These are phyloP conservation scores for Cacoxenus indagator DNA, from an alignment of 2,888 invertebrate species.

Conservation along the genomic window DNA sequence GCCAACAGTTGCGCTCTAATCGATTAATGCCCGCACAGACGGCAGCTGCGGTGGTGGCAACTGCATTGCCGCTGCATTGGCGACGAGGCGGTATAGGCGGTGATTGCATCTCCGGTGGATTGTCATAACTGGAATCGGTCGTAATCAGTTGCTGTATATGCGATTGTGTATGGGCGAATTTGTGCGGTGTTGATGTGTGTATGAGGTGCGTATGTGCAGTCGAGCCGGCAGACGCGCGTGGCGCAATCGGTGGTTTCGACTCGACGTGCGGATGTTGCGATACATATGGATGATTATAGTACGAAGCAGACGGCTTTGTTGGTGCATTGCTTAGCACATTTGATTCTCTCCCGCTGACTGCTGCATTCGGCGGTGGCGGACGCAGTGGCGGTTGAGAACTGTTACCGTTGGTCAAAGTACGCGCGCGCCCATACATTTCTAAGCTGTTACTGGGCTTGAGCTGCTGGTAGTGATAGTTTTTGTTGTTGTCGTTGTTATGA, in stretches of 20 bases:
- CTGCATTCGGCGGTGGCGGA: constrained; percentile 48
- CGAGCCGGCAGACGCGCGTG: constrained; percentile 30
- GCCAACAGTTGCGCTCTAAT: constrained; percentile 64
- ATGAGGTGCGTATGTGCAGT: constrained; percentile 45
- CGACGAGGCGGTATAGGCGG: constrained; percentile 68
- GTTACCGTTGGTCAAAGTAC: constrained; percentile 38
- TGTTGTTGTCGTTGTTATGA: constrained; percentile 43
- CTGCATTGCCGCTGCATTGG: constrained; percentile 50
- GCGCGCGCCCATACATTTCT: constrained; percentile 51
- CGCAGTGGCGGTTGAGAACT: constrained; percentile 43
- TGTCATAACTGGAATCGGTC: constrained; percentile 66
- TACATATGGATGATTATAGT: constrained; percentile 64
- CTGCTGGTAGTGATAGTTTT: constrained; percentile 46
- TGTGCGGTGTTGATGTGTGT: constrained; percentile 44
- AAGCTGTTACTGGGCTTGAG: constrained; percentile 67
- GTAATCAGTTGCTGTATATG: constrained; percentile 41
- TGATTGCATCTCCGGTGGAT: constrained; percentile 68
- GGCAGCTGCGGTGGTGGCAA: constrained; percentile 58
- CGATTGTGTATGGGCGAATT: constrained; percentile 33
- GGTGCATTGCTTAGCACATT: too few relatives aligned
- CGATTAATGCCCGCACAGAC: constrained; percentile 61
- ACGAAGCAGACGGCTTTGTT: constrained; percentile 43
- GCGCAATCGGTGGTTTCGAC: constrained; percentile 40
- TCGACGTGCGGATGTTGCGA: constrained; percentile 39
- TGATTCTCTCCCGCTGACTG: constrained; percentile 7